Evolutionary conservation across 2,797 vertebrate genomes (phyloP).

Genomic region (Chlorospingus semifuscus): DNA sequence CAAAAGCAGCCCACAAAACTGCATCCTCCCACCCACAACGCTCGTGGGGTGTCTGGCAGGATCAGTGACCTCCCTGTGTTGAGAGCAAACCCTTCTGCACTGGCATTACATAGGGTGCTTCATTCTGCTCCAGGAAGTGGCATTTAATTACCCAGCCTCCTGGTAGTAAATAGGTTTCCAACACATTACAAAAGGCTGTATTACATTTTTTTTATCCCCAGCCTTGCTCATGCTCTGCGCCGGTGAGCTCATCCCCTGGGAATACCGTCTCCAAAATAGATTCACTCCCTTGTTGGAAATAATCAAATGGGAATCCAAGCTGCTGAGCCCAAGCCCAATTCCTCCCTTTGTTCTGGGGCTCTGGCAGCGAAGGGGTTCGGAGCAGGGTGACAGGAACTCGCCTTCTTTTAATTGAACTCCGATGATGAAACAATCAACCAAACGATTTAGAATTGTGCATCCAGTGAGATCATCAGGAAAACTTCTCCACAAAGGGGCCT

Average conservation of each 20-base stretch:
- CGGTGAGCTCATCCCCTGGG: constrained; percentile 14
- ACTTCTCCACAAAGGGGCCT: constrained; percentile 24
- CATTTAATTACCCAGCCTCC: constrained; percentile 21
- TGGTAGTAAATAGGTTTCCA: constrained; percentile 38
- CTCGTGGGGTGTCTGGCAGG: rapidly evolving
- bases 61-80: rapidly evolving
- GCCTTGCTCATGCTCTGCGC: not conserved
- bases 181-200: constrained; percentile 16
- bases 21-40: rapidly evolving
- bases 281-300: constrained; percentile 38
- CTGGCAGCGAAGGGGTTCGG: constrained; percentile 46
- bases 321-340: constrained; percentile 63
- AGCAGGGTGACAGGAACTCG: constrained; percentile 41
- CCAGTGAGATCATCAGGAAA: constrained; percentile 55
- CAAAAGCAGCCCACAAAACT: not conserved
- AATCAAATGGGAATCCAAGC: constrained; percentile 64
- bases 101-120: not conserved
- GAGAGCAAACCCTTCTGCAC: not conserved
- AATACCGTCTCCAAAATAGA: constrained; percentile 49
- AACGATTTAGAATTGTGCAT: constrained; percentile 63
- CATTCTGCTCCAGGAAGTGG: constrained; percentile 34
- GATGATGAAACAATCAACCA: constrained; percentile 58
- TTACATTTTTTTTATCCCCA: not conserved
- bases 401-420: constrained; percentile 60
- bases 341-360: constrained; percentile 65